Conservation (phyloP, 2,113 vertebrate genomes). For the Ammodytes dubius region DNA sequence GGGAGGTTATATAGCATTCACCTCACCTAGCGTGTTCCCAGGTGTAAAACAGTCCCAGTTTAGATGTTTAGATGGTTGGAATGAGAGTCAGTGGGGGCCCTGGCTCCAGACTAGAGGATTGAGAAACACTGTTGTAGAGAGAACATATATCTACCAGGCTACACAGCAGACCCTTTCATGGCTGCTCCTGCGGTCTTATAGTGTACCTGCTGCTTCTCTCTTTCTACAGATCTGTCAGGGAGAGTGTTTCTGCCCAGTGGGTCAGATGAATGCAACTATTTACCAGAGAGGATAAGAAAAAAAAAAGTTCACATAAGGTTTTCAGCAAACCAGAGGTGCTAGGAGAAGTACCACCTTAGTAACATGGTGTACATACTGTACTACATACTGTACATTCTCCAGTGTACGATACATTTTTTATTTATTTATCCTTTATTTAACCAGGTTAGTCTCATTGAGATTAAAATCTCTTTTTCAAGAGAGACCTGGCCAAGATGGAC, state of each 20-base stretch:
- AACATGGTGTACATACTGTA: background rate
- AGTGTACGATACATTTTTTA: no score
- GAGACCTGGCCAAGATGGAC: no score
- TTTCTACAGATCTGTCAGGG: slow-evolving; percentile 43
- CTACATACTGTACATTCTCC: background rate
- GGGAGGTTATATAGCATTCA: slow-evolving; percentile 50
- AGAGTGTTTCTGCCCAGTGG: slow-evolving; percentile 15
- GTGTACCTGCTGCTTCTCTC: slow-evolving; percentile 41
- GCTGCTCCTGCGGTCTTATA: slow-evolving; percentile 22
- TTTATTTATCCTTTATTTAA: no score
- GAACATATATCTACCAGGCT: slow-evolving; percentile 37
- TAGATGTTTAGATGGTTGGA: slow-evolving; percentile 35
- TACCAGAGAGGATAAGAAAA: slow-evolving; percentile 20
- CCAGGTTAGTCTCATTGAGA: no score
- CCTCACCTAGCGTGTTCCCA: slow-evolving; percentile 41
- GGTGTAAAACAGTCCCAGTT: slow-evolving; percentile 50
- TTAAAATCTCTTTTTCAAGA: no score
- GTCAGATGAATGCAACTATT: slow-evolving; percentile 40
- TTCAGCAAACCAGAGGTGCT: background rate
- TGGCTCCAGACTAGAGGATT: slow-evolving; percentile 45
- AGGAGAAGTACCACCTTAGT: background rate
- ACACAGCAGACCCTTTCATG: slow-evolving; percentile 53
- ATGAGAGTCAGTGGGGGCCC: slow-evolving; percentile 50
- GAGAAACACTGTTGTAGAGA: slow-evolving; percentile 40
- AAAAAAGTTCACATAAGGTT: slow-evolving; percentile 1